These are phyloP conservation scores for Apis cerana DNA, from an alignment of 1,140 invertebrate species.

Conservation along the genomic window DNA sequence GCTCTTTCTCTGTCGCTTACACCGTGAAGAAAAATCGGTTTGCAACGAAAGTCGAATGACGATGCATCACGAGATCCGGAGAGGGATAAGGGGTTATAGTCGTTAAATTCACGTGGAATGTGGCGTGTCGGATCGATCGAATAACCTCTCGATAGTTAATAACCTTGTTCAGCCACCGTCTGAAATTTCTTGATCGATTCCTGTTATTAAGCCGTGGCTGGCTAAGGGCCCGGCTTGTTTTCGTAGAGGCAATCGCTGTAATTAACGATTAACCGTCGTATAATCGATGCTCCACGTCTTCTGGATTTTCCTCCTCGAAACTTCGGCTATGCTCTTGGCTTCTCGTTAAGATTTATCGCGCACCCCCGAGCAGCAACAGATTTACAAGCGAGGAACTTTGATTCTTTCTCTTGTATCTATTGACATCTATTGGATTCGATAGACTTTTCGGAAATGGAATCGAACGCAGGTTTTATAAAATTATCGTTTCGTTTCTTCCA, in stretches of 20 bases:
- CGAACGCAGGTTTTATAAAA: too few species aligned
- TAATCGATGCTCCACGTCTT: conserved; percentile 45
- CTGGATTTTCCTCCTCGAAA: conserved; percentile 26
- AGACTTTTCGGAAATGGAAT: too few species aligned
- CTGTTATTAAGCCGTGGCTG: conserved; percentile 73
- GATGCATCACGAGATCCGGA: too few species aligned
- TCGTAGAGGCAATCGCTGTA: conserved; percentile 71
- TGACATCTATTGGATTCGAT: too few species aligned
- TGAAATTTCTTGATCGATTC: conserved; percentile 73
- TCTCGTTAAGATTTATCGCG: conserved; percentile 17
- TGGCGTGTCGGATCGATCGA: conserved; percentile 62
- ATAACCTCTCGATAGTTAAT: conserved; percentile 73
- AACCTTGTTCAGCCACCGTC: conserved; percentile 69
- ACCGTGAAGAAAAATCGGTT: too few species aligned
- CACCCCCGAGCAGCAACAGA: background rate
- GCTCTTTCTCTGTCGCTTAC: too few species aligned
- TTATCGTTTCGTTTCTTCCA: too few species aligned
- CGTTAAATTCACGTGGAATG: conserved; percentile 54
- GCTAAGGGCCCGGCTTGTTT: conserved; percentile 66
- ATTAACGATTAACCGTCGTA: conserved; percentile 75
- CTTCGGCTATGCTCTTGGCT: conserved; percentile 17
- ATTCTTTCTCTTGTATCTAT: too few species aligned
- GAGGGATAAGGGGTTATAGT: conserved; percentile 31
- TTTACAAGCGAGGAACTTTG: background rate
- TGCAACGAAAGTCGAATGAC: too few species aligned